Evolutionary conservation across 2,888 invertebrate species (phyloP).

Genomic region (Drosophila longiperda): DNA sequence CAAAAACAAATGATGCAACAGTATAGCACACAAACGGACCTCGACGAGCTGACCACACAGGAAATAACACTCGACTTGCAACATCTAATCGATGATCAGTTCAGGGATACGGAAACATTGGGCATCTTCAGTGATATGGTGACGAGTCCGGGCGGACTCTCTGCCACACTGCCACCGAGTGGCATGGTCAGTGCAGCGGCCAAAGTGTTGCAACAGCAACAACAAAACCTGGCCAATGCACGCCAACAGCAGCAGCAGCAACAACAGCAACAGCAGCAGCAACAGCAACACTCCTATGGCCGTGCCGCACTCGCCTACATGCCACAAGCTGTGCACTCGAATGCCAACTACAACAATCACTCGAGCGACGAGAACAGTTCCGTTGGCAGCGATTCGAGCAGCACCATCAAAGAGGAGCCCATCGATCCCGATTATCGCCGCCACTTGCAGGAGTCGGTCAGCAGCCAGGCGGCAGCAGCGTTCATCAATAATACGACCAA

Average conservation of each 20-base stretch:
- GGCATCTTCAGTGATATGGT: slow-evolving; percentile 94
- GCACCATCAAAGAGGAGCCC: slow-evolving; percentile 95
- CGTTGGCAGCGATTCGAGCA: slow-evolving; percentile 89
- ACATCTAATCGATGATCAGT: slow-evolving; percentile 96
- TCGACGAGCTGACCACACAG: slow-evolving; percentile 95
- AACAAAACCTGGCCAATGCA: slow-evolving; percentile 73
- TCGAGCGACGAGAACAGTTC: slow-evolving; percentile 87
- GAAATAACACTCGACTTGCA: slow-evolving; percentile 97
- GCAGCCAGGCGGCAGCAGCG: slow-evolving; percentile 78
- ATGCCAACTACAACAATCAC: slow-evolving; percentile 85
- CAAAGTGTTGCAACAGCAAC: slow-evolving; percentile 84
- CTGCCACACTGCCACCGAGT: slow-evolving; percentile 83
- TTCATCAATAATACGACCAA: slow-evolving; percentile 83
- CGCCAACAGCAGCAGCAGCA: slow-evolving; percentile 84
- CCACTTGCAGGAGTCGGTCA: slow-evolving; percentile 86
- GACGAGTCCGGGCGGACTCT: slow-evolving; percentile 85
- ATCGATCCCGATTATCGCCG: slow-evolving; percentile 92
- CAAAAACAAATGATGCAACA: slow-evolving; percentile 88
- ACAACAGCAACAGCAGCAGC: slow-evolving; percentile 79
- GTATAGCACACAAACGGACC: slow-evolving; percentile 92
- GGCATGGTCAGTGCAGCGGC: slow-evolving; percentile 84
- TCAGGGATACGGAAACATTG: slow-evolving; percentile 90
- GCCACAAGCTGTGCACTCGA: slow-evolving; percentile 95
- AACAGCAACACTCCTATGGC: slow-evolving; percentile 85
- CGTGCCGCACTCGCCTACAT: slow-evolving; percentile 93